Evolutionary conservation across 2,888 invertebrate species (phyloP).

Genomic region (Dascillus cervinus): DNA sequence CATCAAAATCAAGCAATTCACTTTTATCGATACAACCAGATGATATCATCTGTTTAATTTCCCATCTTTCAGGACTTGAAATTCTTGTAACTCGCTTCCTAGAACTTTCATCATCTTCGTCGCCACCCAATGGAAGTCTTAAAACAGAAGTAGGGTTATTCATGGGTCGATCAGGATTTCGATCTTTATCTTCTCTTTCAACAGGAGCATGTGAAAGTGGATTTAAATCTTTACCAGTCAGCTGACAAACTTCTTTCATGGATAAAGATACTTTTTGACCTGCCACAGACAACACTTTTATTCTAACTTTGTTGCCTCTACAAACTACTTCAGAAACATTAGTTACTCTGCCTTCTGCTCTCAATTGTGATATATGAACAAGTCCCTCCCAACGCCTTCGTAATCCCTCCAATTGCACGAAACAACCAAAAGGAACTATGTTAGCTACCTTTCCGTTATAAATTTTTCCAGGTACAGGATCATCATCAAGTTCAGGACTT

Average conservation of each 20-base stretch:
- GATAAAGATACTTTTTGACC: conserved; percentile 92
- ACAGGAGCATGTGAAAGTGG: conserved; percentile 65
- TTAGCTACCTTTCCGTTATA: conserved; percentile 92
- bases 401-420: conserved; percentile 90
- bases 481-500: conserved; percentile 57
- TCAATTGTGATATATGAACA: conserved; percentile 92
- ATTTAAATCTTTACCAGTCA: conserved; percentile 89
- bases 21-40: conserved; percentile 88
- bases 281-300: conserved; percentile 86
- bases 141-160: conserved; percentile 47
- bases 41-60: conserved; percentile 93
- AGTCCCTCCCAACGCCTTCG: conserved; percentile 88
- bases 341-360: conserved; percentile 88
- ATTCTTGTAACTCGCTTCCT: conserved; percentile 82
- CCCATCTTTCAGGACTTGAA: conserved; percentile 96
- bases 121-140: conserved; percentile 42
- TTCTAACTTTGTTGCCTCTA: conserved; percentile 80
- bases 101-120: conserved; percentile 73
- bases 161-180: conserved; percentile 90
- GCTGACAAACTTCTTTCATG: conserved; percentile 97
- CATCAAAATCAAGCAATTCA: conserved; percentile 95
- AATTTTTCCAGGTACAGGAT: conserved; percentile 76
- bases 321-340: conserved; percentile 90
- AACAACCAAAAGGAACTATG: conserved; percentile 97
- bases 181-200: conserved; percentile 62